A percentile compares a stretch with the other conserved stretches of the same genome.
phyloP scores from a whole-genome alignment of 2,888 invertebrate genomes.

The Adela reaumurella region DNA sequence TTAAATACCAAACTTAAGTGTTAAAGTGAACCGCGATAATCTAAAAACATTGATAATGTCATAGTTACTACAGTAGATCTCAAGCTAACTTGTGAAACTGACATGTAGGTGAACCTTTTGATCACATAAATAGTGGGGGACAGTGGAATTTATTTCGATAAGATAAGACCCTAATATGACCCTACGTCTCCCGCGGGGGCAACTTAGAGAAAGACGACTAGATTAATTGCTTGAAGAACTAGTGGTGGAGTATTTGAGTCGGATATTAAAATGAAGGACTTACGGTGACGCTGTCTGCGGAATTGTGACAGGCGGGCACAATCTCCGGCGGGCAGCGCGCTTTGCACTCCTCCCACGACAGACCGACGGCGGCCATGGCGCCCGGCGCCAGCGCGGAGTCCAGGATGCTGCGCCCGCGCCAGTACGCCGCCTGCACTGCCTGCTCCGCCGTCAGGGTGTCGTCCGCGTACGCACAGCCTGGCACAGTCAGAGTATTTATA shows the following conservation, averaged over 20 bases:
- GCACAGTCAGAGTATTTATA: no score
- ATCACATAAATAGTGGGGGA: no score
- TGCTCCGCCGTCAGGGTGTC: constrained; percentile 93
- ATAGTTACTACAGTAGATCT: no score
- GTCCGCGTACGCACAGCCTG: constrained; percentile 95
- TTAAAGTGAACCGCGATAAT: no score
- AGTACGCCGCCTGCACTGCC: constrained; percentile 90
- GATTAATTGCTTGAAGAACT: neutral
- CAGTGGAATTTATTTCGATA: no score
- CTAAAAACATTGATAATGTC: no score
- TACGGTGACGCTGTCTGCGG: constrained; percentile 84
- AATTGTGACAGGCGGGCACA: constrained; percentile 92
- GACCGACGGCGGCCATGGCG: constrained; percentile 90
- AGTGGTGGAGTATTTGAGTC: neutral
- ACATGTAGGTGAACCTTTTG: no score
- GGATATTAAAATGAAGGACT: constrained; percentile 3
- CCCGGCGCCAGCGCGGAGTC: constrained; percentile 72
- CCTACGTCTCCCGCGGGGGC: no score
- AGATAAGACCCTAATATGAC: no score
- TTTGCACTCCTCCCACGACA: constrained; percentile 81
- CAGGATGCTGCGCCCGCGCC: constrained; percentile 81
- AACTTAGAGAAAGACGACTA: neutral
- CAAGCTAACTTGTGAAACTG: no score
- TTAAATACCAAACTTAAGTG: no score
- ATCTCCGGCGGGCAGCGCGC: constrained; percentile 74